Base-by-base conservation (phyloP, 1,140 invertebrate genomes). In the Battus philenor region DNA sequence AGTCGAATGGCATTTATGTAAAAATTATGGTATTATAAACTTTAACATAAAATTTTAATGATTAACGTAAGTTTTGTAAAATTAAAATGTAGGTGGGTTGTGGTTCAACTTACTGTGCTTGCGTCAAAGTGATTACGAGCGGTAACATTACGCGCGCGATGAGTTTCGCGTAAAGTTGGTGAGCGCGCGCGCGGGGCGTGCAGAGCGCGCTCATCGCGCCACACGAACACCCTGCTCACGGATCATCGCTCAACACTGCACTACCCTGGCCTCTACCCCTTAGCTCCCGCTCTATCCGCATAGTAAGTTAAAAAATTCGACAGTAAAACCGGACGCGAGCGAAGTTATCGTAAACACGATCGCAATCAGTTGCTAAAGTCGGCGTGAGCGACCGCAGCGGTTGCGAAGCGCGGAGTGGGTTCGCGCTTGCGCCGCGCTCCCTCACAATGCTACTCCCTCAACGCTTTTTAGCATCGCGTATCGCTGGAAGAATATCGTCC, bases 181-280 rank as follows among this genome's bases (percentile, higher is more conserved):
- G 36, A 50, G 44, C 49, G 46, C 59, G 62, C 59, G 59, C 61
- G 50, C 38, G 48, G 8, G 33, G 44, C 56, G 57, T 60, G 60
- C 68, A 63, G 58, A 59, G 65, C 73, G 71, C 78, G 73, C 54
- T 77, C 75, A 79, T 82, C 64, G 71, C 75, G 64, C 72, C 63
- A 58, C 60, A 48, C 33, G 46, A 44, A 54, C 61, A 53, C 61
- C 60, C 49, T 54, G 47, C 55, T 34, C 29, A 47, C 55, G 49
- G 64, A 62, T 41, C 74, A 76, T 75, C 61, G 64, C 70, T 71
- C 73, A 75, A 65, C 58, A 44, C 39, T 52, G 30, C 43, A 45
- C 36, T 49, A 22, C 31, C 36, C n/a, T n/a, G 44, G 32, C 36
- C 16, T 11, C 45, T 27, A 31, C 49, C 31, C 41, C 44, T 54